Percentiles rank a stretch among this genome's conserved stretches.
These are phyloP conservation scores for Montipora sp. DNA, from an alignment of 64 coral and sea anemone genomes.

Conservation along the genomic window DNA sequence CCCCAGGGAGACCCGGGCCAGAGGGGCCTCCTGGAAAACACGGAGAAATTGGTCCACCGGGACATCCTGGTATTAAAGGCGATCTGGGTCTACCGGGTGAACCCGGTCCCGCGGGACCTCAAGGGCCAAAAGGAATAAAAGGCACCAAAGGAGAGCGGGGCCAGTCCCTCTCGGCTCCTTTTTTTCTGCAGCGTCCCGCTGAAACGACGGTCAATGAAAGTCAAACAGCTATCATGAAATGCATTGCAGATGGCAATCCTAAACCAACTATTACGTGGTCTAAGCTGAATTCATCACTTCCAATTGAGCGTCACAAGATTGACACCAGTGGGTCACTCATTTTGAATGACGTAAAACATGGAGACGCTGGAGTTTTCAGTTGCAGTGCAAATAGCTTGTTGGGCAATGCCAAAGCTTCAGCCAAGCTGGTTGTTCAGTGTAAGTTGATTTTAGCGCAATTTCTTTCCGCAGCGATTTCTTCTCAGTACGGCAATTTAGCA, in stretches of 20 bases:
- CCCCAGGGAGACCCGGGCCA: background rate
- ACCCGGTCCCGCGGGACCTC: background rate
- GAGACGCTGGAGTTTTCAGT: constrained; percentile 53
- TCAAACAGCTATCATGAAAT: constrained; percentile 14
- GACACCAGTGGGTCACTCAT: constrained; percentile 5
- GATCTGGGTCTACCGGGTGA: background rate
- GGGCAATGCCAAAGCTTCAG: constrained; percentile 13
- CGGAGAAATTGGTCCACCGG: background rate
- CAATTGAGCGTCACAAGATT: constrained; percentile 14
- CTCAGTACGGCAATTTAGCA: no score
- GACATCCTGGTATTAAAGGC: background rate
- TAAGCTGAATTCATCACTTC: background rate
- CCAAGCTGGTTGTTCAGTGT: constrained; percentile 33
- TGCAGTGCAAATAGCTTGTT: constrained; percentile 47
- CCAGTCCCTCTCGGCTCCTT: background rate
- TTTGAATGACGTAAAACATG: background rate
- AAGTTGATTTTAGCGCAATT: background rate
- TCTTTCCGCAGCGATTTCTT: no score
- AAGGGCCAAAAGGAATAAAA: constrained; percentile 20
- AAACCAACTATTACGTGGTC: constrained; percentile 48
- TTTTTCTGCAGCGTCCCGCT: background rate
- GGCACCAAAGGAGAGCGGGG: constrained; percentile 24
- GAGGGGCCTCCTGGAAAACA: constrained; percentile 1
- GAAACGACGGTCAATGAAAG: constrained; percentile 24
- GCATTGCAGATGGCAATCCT: constrained; percentile 53